phyloP scores from a whole-genome alignment of 2,797 vertebrate species.

The Sebastes oblongus region DNA sequence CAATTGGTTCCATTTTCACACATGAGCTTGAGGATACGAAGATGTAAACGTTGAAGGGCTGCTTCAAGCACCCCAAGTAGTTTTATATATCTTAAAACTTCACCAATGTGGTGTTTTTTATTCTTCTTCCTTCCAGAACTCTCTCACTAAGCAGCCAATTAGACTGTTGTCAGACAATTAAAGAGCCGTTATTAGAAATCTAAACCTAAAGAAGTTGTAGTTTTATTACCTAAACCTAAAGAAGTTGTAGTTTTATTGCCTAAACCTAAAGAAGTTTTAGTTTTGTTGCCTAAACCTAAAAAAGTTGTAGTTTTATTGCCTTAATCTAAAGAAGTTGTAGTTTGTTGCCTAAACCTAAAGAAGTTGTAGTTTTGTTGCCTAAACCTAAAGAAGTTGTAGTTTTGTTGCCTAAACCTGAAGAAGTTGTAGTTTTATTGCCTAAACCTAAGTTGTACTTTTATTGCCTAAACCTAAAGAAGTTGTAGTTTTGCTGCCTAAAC shows the following conservation, averaged over 20 bases:
- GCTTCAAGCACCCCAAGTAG: neutral
- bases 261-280: no score
- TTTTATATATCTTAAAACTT: neutral
- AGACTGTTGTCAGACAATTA: no score
- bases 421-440: no score
- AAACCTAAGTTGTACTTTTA: no score
- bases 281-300: no score
- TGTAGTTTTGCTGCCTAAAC: no score
- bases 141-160: neutral
- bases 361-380: no score
- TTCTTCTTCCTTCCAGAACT: neutral
- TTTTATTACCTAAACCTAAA: rapidly evolving
- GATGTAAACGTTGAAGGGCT: neutral
- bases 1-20: neutral
- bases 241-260: no score
- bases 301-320: rapidly evolving
- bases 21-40: neutral
- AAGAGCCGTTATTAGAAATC: rapidly evolving
- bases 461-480: rapidly evolving
- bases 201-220: no score
- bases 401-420: rapidly evolving
- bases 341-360: no score
- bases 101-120: neutral
- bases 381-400: no score
- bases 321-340: no score